Conservation (phyloP, 2,113 vertebrate genomes). For the Gadus chalcogrammus region DNA sequence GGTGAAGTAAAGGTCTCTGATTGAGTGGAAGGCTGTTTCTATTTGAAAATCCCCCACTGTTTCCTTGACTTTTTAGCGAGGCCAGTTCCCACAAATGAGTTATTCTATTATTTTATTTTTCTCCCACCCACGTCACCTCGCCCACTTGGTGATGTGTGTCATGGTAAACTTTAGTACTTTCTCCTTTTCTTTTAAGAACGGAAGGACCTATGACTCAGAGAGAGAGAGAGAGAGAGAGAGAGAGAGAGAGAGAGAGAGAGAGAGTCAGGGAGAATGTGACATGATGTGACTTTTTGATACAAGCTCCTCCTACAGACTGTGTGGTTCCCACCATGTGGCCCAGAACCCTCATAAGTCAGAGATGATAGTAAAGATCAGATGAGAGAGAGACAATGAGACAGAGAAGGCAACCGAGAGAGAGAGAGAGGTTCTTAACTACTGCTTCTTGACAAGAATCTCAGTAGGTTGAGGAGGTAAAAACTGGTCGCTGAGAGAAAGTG, state of each 20-base stretch:
- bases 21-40: background rate
- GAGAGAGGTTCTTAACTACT: too few relatives aligned
- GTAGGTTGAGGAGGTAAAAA: too few relatives aligned
- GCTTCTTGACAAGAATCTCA: too few relatives aligned
- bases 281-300: background rate
- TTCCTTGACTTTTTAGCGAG: slow-evolving; percentile 2
- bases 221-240: background rate
- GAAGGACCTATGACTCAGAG: slow-evolving; percentile 54
- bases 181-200: slow-evolving; percentile 27
- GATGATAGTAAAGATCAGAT: slow-evolving; percentile 29
- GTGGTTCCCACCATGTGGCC: too few relatives aligned
- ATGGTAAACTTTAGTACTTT: slow-evolving; percentile 24
- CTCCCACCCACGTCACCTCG: slow-evolving; percentile 11
- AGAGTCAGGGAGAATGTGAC: slow-evolving; percentile 13
- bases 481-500: too few relatives aligned
- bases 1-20: background rate
- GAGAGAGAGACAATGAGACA: slow-evolving; percentile 23
- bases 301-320: too few relatives aligned
- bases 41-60: background rate
- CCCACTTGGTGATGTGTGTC: slow-evolving; percentile 23
- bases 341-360: background rate
- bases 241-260: too few relatives aligned
- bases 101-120: background rate
- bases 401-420: slow-evolving; percentile 19
- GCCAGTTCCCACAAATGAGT: background rate